Evolutionary conservation across 2,113 vertebrate genomes (phyloP).

Genomic region (Salminus brasiliensis): DNA sequence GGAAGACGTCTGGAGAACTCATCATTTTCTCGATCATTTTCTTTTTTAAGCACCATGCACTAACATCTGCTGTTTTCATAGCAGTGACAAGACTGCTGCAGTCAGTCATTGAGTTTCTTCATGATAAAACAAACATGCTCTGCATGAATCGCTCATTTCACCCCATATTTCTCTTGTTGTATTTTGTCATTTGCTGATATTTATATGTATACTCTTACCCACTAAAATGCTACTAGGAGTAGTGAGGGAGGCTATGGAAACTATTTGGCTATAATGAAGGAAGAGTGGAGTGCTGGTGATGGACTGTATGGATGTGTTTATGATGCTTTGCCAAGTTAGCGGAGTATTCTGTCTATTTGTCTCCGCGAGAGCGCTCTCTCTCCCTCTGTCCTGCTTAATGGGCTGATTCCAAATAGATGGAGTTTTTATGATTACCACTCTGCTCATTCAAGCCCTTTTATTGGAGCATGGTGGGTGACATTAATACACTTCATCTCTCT

Average conservation of each 20-base stretch:
- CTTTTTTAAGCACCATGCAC: neutral
- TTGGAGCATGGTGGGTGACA: conserved; percentile 40
- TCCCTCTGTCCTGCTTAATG: conserved; percentile 54
- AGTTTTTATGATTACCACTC: conserved; percentile 52
- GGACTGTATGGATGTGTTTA: conserved; percentile 38
- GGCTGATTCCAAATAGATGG: conserved; percentile 53
- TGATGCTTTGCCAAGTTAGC: conserved; percentile 40
- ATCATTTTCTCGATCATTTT: no score
- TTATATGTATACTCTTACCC: neutral
- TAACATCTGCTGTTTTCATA: neutral
- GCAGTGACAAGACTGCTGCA: neutral
- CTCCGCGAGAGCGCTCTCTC: conserved; percentile 24
- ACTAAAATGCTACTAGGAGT: conserved; percentile 29
- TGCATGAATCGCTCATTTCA: neutral
- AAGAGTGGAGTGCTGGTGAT: conserved; percentile 18
- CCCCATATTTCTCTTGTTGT: neutral
- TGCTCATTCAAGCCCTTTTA: conserved; percentile 51
- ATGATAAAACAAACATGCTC: neutral
- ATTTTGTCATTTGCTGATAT: conserved; percentile 32
- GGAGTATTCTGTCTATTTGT: conserved; percentile 51
- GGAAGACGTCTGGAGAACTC: neutral
- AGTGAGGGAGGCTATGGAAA: neutral
- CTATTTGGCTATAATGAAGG: conserved; percentile 13
- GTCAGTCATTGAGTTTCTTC: neutral
- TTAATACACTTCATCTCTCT: conserved; percentile 50